These are phyloP conservation scores for Gymnocheta viridis DNA, from an alignment of 2,888 invertebrate species.

Conservation along the genomic window DNA sequence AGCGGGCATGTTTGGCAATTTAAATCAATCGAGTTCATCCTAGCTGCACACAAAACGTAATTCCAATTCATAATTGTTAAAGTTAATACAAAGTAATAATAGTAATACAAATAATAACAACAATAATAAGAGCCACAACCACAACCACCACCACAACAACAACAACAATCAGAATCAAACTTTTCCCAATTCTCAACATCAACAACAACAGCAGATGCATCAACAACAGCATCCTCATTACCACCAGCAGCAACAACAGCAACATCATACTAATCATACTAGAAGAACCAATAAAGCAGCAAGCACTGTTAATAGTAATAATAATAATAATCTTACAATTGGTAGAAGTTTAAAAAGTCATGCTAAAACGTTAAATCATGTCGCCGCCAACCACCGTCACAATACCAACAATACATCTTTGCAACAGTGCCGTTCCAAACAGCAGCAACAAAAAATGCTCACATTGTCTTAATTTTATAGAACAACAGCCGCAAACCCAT, in stretches of 20 bases:
- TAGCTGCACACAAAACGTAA: slow-evolving; percentile 84
- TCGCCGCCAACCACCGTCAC: not conserved
- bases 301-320: slow-evolving; percentile 50
- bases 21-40: slow-evolving; percentile 87
- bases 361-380: slow-evolving; percentile 38
- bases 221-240: slow-evolving; percentile 60
- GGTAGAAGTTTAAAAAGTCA: slow-evolving; percentile 59
- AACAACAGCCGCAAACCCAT: not conserved
- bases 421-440: slow-evolving; percentile 64
- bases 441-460: slow-evolving; percentile 67
- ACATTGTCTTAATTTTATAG: slow-evolving; percentile 53
- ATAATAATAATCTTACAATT: slow-evolving; percentile 49
- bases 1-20: slow-evolving; percentile 86
- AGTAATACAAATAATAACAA: slow-evolving; percentile 51
- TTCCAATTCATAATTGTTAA: slow-evolving; percentile 82
- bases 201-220: slow-evolving; percentile 74
- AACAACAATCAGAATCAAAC: slow-evolving; percentile 72
- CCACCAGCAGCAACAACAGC: slow-evolving; percentile 35
- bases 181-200: slow-evolving; percentile 71
- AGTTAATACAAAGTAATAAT: slow-evolving; percentile 75
- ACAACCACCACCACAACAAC: slow-evolving; percentile 7
- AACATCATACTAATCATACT: slow-evolving; percentile 60
- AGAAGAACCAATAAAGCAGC: slow-evolving; percentile 62
- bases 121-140: slow-evolving; percentile 1
- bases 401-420: slow-evolving; percentile 38